Conservation (phyloP, 2,113 vertebrate species). For the Sander vitreus region DNA sequence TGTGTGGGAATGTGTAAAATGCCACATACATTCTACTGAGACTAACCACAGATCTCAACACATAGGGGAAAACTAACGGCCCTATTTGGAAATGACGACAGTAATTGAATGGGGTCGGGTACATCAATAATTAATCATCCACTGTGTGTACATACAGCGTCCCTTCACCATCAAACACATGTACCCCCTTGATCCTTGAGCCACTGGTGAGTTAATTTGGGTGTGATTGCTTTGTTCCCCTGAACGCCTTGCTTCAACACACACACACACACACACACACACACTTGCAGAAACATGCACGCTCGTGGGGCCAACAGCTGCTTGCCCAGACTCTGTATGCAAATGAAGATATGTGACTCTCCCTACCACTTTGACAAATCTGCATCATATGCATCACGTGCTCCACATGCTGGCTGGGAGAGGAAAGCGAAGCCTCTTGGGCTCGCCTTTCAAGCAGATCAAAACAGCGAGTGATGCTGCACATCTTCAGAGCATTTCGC, state of each 20-base stretch:
- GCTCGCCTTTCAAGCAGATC: slow-evolving; percentile 58
- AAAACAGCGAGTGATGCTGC: slow-evolving; percentile 57
- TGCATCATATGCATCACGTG: slow-evolving; percentile 44
- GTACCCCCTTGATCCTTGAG: slow-evolving; percentile 42
- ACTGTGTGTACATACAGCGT: slow-evolving; percentile 41
- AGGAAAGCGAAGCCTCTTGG: slow-evolving; percentile 40
- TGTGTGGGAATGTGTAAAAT: slow-evolving; percentile 28
- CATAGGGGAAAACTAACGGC: not conserved
- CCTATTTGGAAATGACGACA: slow-evolving; percentile 22
- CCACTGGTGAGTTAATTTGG: slow-evolving; percentile 58
- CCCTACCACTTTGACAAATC: slow-evolving; percentile 25
- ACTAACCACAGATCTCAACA: not conserved
- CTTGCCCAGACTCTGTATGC: slow-evolving; percentile 47
- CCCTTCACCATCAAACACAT: slow-evolving; percentile 57
- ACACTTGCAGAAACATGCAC: slow-evolving; percentile 36
- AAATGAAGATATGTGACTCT: slow-evolving; percentile 51
- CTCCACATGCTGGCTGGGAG: slow-evolving; percentile 32
- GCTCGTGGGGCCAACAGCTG: slow-evolving; percentile 62
- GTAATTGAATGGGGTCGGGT: slow-evolving; percentile 56
- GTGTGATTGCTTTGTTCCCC: slow-evolving; percentile 55
- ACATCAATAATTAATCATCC: slow-evolving; percentile 73
- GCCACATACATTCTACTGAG: not conserved
- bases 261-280: not conserved
- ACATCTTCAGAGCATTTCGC: slow-evolving; percentile 61
- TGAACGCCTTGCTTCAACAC: slow-evolving; percentile 17